Conservation (phyloP, 1,140 invertebrate genomes). For the Sarcophaga bullata region DNA sequence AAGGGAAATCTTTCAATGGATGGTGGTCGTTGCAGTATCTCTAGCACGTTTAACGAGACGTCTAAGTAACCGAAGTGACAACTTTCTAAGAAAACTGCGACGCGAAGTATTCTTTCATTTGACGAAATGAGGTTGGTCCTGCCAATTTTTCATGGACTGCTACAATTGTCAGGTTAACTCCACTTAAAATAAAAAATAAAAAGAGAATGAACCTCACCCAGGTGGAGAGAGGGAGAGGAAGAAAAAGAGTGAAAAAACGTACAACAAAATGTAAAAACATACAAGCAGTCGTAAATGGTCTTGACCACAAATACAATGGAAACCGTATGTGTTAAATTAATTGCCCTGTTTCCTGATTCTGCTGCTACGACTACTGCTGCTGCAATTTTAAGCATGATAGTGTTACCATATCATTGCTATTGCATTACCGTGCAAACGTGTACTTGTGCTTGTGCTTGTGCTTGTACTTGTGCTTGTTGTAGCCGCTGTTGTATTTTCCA, state of each 20-base stretch:
- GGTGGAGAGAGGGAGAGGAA: no score
- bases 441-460: not conserved
- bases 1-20: no score
- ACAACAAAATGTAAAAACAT: not conserved
- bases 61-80: no score
- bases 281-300: constrained; percentile 37
- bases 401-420: constrained; percentile 26
- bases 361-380: not conserved
- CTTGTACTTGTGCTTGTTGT: not conserved
- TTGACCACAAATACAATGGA: constrained; percentile 60
- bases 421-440: not conserved
- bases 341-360: constrained; percentile 51
- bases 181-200: not conserved
- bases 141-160: not conserved
- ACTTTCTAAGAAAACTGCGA: no score
- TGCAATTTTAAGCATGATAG: not conserved
- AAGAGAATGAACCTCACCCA: no score
- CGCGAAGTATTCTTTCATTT: no score
- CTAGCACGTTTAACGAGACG: no score
- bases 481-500: not conserved
- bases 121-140: not conserved
- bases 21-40: no score
- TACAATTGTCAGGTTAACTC: constrained; percentile 9
- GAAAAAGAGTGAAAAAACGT: no score
- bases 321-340: constrained; percentile 60